Evolutionary conservation across 2,113 vertebrate species (phyloP), one percentile per base, ranked within the genome.

Genomic region (Rana temporaria): DNA sequence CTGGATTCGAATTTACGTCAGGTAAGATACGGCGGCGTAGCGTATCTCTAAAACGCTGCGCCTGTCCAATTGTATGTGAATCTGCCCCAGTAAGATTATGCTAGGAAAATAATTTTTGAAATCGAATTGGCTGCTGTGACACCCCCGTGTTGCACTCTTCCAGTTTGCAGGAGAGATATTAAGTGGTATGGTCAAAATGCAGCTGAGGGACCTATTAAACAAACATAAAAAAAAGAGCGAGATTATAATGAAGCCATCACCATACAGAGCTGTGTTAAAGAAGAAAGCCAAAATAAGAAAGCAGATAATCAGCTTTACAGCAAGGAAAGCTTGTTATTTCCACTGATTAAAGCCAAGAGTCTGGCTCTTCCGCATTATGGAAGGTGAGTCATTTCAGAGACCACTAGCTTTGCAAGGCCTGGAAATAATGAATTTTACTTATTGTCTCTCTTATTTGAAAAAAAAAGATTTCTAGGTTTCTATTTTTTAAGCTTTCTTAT

Each of bases 271-370:
- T 72, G 79, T 53, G 57, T 71, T 71, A 53, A 70, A 71, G 19
- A 8, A 63, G 73, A 63, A 76, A 76, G 30, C 24, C 56, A 63
- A 69, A 68, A 72, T 73, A 81, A 73, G 38, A 65, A 72, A n/a
- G 24, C 79, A 18, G 42, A 55, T 81, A 81, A 81, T 81, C 79
- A 65, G 79, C 79, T 81, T 81, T 73, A 55, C 48, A 63, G 60
- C 22, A 55, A 32, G 53, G 52, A 72, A 81, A 63, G 34, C 68
- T 72, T 6, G 19, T 71, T 81, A 71, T 81, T 72, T 55, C 67
- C 57, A 38, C 55, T 81, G 67, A 70, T 81, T 81, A 48, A 26
- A 14, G 16, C 16, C 20, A 63, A 26, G 67, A 30, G 32, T 11
- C 1, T 9, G 16, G n/a, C 11, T 24, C 67, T 56, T 73, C 69